Evolutionary conservation across 2,888 invertebrate species (phyloP).

Genomic region (Agrotis clavis): DNA sequence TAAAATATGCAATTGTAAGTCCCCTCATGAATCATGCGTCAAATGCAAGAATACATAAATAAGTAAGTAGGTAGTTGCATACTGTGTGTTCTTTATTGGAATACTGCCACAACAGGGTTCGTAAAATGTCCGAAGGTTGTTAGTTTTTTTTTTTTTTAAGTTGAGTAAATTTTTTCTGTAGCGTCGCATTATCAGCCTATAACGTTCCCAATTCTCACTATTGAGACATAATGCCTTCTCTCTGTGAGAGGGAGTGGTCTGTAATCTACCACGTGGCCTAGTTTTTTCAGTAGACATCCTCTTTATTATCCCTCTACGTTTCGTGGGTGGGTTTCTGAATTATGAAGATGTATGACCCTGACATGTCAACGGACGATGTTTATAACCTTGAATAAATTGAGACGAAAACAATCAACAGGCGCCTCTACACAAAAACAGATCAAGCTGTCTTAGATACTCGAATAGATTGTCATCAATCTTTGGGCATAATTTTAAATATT

Average conservation of each 20-base stretch:
- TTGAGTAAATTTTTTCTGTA: background rate
- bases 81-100: conserved; percentile 7
- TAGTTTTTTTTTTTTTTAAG: background rate
- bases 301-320: background rate
- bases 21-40: background rate
- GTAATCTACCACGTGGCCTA: no score
- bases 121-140: conserved; percentile 1
- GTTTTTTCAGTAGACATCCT: background rate
- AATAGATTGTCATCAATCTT: background rate
- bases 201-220: no score
- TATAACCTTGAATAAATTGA: conserved; percentile 5
- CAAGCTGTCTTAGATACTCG: background rate
- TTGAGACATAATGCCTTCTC: no score
- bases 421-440: background rate
- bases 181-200: no score
- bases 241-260: no score
- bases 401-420: conserved; percentile 37
- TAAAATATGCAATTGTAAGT: conserved; percentile 12
- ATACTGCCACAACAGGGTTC: conserved; percentile 19
- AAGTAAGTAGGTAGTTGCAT: conserved; percentile 11
- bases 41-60: background rate
- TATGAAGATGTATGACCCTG: background rate
- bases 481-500: background rate
- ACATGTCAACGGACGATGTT: background rate
- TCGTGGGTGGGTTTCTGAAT: background rate